Evolutionary conservation across 2,113 vertebrate species (phyloP).

Genomic region (Hippocampus abdominalis): DNA sequence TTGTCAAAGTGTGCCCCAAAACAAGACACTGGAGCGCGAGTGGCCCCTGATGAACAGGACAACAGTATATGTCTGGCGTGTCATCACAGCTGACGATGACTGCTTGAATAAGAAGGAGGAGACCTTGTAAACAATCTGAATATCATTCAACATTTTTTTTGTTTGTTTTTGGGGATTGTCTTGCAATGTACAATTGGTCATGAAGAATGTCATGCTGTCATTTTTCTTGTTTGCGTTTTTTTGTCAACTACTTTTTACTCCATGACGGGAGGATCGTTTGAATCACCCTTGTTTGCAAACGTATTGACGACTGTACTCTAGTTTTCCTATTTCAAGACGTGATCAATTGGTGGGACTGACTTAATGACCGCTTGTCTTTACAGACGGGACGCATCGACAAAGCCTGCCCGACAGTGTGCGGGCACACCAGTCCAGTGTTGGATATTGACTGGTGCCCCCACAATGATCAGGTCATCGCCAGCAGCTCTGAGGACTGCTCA

Average conservation of each 20-base stretch:
- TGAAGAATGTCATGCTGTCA: background rate
- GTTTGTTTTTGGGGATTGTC: background rate
- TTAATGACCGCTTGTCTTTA: slow-evolving; percentile 39
- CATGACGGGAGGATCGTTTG: background rate
- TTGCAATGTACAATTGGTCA: background rate
- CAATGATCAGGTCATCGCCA: slow-evolving; percentile 94
- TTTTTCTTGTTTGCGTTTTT: background rate
- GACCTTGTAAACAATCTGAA: background rate
- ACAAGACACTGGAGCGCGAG: background rate
- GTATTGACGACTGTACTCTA: slow-evolving; percentile 29
- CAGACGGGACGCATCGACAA: slow-evolving; percentile 95
- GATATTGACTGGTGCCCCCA: slow-evolving; percentile 98
- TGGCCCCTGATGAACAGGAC: background rate
- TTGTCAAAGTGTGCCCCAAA: background rate
- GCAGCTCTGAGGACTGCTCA: slow-evolving; percentile 92
- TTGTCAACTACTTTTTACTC: background rate
- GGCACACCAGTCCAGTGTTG: slow-evolving; percentile 93
- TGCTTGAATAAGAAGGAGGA: background rate
- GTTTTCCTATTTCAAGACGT: slow-evolving; percentile 25
- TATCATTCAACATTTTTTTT: background rate
- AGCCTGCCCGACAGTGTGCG: slow-evolving; percentile 93
- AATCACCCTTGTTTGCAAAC: background rate
- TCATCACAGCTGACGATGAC: background rate
- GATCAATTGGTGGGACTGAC: slow-evolving; percentile 26
- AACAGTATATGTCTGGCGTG: background rate